Percentiles rank a stretch among this genome's conserved stretches.
Evolutionary conservation across 35 echinoderm and acorn worm genomes (phyloP).

Genomic region (Strongylocentrotus purpuratus): DNA sequence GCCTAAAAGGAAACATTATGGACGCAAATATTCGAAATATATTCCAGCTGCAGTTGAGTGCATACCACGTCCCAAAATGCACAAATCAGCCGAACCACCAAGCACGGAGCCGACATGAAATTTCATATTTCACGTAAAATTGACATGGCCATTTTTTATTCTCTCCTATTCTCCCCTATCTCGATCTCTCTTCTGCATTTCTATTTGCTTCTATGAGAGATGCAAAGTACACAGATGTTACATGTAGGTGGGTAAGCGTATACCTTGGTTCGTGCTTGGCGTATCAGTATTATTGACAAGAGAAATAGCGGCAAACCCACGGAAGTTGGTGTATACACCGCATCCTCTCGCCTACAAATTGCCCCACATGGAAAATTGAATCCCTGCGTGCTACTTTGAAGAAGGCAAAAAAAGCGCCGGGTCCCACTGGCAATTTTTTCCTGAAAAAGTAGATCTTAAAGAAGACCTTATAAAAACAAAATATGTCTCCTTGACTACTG

Average conservation of each 20-base stretch:
- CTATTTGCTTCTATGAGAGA: not conserved
- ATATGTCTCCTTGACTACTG: too few relatives aligned
- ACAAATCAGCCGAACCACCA: not conserved
- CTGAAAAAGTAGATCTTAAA: too few relatives aligned
- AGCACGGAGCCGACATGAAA: not conserved
- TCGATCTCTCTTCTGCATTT: not conserved
- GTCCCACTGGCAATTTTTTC: not conserved
- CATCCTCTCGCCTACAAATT: not conserved
- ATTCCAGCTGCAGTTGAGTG: not conserved
- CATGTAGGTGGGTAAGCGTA: not conserved
- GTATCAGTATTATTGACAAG: slow-evolving; percentile 12
- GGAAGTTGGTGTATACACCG: not conserved
- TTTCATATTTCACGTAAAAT: not conserved
- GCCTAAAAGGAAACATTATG: not conserved
- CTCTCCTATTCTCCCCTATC: not conserved
- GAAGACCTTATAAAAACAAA: too few relatives aligned
- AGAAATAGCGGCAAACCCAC: slow-evolving; percentile 8
- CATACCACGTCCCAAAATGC: not conserved
- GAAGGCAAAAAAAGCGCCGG: not conserved
- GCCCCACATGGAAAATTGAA: not conserved
- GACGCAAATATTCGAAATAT: not conserved
- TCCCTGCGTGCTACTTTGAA: not conserved
- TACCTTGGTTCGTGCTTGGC: not conserved
- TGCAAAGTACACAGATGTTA: not conserved
- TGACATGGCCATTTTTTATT: not conserved